These are phyloP conservation scores for Tricholauxania praeusta DNA, from an alignment of 2,888 invertebrate genomes.

Conservation along the genomic window DNA sequence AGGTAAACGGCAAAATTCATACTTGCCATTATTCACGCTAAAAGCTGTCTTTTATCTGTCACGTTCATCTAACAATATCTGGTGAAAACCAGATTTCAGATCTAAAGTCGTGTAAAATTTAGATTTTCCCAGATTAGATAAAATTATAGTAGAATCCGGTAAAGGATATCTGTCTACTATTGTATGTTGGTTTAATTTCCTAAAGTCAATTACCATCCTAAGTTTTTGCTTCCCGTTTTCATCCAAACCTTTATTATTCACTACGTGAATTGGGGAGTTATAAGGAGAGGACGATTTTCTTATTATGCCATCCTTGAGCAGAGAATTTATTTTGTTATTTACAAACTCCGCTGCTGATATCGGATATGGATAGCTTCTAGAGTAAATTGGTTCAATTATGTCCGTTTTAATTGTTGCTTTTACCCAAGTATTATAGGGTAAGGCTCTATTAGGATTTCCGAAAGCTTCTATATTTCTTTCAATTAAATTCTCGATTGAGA, in stretches of 20 bases:
- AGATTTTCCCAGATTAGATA: conserved; percentile 28
- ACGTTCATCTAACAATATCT: conserved; percentile 28
- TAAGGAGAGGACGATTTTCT: no score
- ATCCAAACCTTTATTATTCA: conserved; percentile 30
- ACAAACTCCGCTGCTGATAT: no score
- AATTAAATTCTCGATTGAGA: no score
- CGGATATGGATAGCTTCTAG: no score
- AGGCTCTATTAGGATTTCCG: no score
- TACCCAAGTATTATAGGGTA: no score
- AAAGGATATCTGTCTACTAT: conserved; percentile 20
- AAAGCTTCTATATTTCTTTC: no score
- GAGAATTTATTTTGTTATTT: no score
- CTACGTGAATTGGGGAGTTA: conserved; percentile 2
- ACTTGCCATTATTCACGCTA: conserved; percentile 36
- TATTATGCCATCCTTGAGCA: no score
- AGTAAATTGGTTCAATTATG: no score
- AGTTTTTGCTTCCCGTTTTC: conserved; percentile 34
- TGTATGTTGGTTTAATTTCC: conserved; percentile 3
- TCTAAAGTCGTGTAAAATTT: conserved; percentile 34
- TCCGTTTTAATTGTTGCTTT: no score
- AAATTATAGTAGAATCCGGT: conserved; percentile 9
- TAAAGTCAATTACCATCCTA: conserved; percentile 29
- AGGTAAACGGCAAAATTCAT: conserved; percentile 35
- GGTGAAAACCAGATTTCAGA: conserved; percentile 35
- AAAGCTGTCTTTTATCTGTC: conserved; percentile 37